These are phyloP conservation scores for Sinosuthora webbiana DNA, from an alignment of 2,113 vertebrate species.

Conservation along the genomic window DNA sequence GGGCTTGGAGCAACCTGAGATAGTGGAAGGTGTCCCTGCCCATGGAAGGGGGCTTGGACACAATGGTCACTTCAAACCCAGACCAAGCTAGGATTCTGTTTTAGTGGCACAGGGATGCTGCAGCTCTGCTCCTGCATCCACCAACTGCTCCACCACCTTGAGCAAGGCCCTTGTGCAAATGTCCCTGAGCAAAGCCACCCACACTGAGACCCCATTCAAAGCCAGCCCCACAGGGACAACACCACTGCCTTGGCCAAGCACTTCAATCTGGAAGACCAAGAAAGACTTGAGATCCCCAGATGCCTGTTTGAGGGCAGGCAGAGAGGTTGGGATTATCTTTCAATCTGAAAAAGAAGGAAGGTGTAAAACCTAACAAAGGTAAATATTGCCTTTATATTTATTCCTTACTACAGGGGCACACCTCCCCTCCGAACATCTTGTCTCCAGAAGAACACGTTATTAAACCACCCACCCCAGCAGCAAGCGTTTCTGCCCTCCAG, in stretches of 20 bases:
- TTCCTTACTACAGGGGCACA: not conserved
- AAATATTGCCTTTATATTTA: not conserved
- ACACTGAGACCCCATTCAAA: fast-evolving
- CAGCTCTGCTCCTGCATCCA: not conserved
- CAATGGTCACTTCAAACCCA: not conserved
- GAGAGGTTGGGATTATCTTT: not conserved
- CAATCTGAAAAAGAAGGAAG: not conserved
- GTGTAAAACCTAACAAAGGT: not conserved
- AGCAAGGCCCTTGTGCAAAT: not conserved
- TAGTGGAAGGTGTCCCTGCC: not conserved
- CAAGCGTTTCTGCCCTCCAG: constrained; percentile 14
- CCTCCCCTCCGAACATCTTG: constrained; percentile 34
- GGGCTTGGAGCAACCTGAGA: not conserved
- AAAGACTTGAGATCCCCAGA: not conserved
- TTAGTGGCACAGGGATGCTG: not conserved
- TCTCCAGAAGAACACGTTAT: constrained; percentile 53
- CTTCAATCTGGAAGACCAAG: not conserved
- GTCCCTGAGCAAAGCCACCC: not conserved
- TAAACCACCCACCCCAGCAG: constrained; percentile 45
- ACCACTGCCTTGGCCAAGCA: not conserved
- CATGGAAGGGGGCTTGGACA: not conserved
- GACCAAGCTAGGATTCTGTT: not conserved
- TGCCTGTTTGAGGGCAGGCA: not conserved
- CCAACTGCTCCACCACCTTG: not conserved
- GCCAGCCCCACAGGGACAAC: not conserved